Evolutionary conservation across 2,888 invertebrate species (phyloP), one percentile per base, ranked within the genome.

Genomic region (Napeogenes sylphis): DNA sequence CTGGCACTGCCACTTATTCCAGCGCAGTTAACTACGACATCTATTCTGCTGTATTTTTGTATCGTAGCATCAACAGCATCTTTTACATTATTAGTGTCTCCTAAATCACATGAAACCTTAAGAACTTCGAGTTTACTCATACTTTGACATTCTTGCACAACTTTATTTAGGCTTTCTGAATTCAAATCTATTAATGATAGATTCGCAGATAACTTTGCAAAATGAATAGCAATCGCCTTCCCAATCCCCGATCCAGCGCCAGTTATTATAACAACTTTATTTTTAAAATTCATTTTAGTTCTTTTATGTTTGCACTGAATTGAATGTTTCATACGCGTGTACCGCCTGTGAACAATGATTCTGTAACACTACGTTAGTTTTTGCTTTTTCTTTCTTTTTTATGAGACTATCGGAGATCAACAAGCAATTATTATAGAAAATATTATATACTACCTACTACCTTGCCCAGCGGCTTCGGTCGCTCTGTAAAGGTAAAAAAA

Each of bases 1-100:
- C 46, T 14, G 14, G 13, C 46, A 4, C n/a, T 4, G 4, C 46
- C 46, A 13, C 46, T 46, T 46, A 10, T 46, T 14, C 59, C 59
- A 2, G 59, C 59, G 53, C 59, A 59, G 10, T 63, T 63, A 42
- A 59, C 13, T 4, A 63, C 13, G 2, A 59, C 53, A 21, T 63
- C 59, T 13, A 63, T 59, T 53, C n/a, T 56, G 0, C 59, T 53
- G 30, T 55, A 63, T 45, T 21, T 45, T 35, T 56, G 1, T 4
- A 56, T 8, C 2, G 58, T 63, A 14, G n/a, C 30, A 10, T 51
- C 33, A 3, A 63, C 53, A 8, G 56, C 56, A 33, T 35, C 4
- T 45, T 63, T 59, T 12, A 59, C 47, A n/a, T 59, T 51, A 3
- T 45, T 47, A 13, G 45, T 55, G 4, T 53, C 45, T 4, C 53